These are phyloP conservation scores for Panthera tigris DNA, from an alignment of 2,113 vertebrate genomes.

Conservation along the genomic window DNA sequence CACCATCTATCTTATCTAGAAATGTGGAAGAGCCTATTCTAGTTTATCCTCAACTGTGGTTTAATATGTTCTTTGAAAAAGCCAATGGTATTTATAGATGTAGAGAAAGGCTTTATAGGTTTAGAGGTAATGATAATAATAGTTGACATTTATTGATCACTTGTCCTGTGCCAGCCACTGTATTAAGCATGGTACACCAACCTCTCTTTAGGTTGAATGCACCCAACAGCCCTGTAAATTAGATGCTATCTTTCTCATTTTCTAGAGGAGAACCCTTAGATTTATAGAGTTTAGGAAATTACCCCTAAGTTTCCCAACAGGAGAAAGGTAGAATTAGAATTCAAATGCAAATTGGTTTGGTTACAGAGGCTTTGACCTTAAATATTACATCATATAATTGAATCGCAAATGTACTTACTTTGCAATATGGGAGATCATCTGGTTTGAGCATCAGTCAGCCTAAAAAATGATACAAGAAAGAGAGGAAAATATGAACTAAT, in stretches of 20 bases:
- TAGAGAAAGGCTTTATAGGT: background rate
- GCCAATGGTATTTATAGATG: background rate
- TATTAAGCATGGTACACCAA: background rate
- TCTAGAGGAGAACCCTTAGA: background rate
- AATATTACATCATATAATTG: background rate
- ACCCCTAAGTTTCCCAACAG: background rate
- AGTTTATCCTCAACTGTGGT: constrained; percentile 1
- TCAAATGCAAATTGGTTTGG: background rate
- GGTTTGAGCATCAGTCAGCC: background rate
- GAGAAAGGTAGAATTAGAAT: background rate
- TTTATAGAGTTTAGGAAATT: background rate
- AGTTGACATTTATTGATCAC: background rate
- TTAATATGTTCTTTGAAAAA: constrained; percentile 43
- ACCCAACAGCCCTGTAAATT: background rate
- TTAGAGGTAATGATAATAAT: background rate
- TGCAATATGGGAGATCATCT: background rate
- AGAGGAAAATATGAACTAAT: background rate
- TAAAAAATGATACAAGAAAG: background rate
- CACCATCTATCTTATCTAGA: background rate
- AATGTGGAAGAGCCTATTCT: background rate
- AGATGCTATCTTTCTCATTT: background rate
- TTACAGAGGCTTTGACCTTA: background rate
- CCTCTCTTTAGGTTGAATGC: background rate
- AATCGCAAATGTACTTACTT: background rate
- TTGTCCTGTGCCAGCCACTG: background rate